Conservation (phyloP, 2,797 vertebrate species). For the Glyptemys insculpta region DNA sequence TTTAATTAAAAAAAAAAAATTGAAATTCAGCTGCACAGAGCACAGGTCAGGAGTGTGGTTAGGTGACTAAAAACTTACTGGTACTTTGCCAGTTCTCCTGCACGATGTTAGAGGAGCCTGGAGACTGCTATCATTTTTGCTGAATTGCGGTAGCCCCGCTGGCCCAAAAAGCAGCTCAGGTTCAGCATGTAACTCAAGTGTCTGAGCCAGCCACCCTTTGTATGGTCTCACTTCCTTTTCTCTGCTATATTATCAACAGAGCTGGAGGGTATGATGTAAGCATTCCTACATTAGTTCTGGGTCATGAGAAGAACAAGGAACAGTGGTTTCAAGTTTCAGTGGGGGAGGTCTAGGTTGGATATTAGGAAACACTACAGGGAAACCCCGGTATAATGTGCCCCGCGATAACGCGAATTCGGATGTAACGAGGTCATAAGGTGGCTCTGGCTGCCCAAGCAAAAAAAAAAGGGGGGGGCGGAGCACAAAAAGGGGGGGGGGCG, state of each 20-base stretch:
- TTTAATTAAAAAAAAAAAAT: not conserved
- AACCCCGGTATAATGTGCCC: too few species aligned
- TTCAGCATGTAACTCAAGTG: not conserved
- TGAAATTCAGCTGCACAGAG: not conserved
- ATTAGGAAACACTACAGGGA: too few species aligned
- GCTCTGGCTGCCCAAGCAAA: too few species aligned
- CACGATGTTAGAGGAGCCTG: not conserved
- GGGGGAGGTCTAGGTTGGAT: too few species aligned
- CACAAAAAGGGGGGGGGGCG: too few species aligned
- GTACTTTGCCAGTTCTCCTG: not conserved
- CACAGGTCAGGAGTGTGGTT: not conserved
- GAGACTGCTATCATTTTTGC: not conserved
- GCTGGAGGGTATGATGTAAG: not conserved
- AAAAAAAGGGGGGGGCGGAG: too few species aligned
- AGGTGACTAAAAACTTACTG: not conserved
- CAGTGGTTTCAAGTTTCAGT: too few species aligned
- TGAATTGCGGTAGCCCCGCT: not conserved
- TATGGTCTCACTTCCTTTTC: not conserved
- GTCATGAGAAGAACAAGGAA: not conserved
- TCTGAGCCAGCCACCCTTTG: not conserved
- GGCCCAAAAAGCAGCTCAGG: not conserved
- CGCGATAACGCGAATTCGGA: too few species aligned
- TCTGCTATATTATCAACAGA: not conserved
- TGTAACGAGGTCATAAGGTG: too few species aligned
- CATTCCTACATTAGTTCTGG: not conserved